Conservation (phyloP, 2,888 invertebrate genomes). For the Diplolepis rosae region DNA sequence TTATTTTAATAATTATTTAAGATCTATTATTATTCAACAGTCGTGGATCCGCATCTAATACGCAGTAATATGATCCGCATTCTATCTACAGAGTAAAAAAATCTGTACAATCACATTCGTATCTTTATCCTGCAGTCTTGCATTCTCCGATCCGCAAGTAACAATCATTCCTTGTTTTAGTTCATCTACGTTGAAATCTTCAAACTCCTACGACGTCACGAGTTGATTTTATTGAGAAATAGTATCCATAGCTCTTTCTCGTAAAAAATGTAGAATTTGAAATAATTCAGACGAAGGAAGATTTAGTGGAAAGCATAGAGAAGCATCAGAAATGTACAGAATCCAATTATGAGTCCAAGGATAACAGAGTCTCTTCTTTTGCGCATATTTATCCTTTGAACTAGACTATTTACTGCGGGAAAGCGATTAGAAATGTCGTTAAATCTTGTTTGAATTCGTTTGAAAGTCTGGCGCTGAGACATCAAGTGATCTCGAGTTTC, state of each 20-base stretch:
- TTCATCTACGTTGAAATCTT: not conserved
- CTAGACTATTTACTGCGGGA: slow-evolving; percentile 88
- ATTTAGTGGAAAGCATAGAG: slow-evolving; percentile 84
- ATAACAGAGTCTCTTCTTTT: slow-evolving; percentile 96
- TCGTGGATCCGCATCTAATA: slow-evolving; percentile 43
- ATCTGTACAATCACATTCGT: slow-evolving; percentile 52
- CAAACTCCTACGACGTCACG: not conserved
- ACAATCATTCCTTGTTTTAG: not conserved
- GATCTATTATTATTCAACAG: no score
- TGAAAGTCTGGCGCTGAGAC: slow-evolving; percentile 91
- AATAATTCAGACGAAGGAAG: not conserved
- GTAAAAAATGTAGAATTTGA: not conserved
- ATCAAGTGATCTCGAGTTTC: slow-evolving; percentile 95
- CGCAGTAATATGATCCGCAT: slow-evolving; percentile 30
- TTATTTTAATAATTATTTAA: slow-evolving; percentile 45
- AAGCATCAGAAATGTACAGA: slow-evolving; percentile 91
- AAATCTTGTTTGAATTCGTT: slow-evolving; percentile 92
- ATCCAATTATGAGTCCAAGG: slow-evolving; percentile 88
- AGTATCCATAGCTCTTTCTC: not conserved
- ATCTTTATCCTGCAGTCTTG: slow-evolving; percentile 16
- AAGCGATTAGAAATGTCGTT: slow-evolving; percentile 94
- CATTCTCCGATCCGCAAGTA: not conserved
- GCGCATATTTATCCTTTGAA: slow-evolving; percentile 94
- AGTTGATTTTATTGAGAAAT: not conserved
- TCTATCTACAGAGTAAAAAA: slow-evolving; percentile 54